Percentiles rank a stretch among this genome's conserved stretches.
Evolutionary conservation across 2,888 invertebrate genomes (phyloP).

Genomic region (Timandra comae): DNA sequence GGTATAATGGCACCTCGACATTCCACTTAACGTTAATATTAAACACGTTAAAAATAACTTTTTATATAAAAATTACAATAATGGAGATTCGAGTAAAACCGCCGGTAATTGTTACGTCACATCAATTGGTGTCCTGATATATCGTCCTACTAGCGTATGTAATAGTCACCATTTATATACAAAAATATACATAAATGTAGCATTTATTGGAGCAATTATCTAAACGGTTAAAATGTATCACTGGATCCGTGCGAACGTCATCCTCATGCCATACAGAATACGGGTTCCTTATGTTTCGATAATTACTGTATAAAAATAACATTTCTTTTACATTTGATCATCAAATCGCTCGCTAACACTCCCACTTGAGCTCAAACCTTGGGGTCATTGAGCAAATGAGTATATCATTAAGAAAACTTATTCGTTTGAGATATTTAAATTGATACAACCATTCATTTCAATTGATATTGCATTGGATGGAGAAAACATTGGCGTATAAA

Average conservation of each 20-base stretch:
- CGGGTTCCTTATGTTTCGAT: slow-evolving; percentile 25
- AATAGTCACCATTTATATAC: slow-evolving; percentile 67
- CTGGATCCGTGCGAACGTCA: slow-evolving; percentile 31
- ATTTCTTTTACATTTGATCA: slow-evolving; percentile 32
- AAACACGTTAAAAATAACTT: slow-evolving; percentile 60
- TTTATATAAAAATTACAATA: slow-evolving; percentile 66
- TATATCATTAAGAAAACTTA: slow-evolving; percentile 7
- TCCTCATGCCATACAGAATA: slow-evolving; percentile 26
- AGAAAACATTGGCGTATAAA: too few species aligned
- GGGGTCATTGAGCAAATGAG: slow-evolving; percentile 25
- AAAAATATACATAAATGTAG: slow-evolving; percentile 72
- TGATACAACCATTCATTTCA: slow-evolving; percentile 3
- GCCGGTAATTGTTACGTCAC: slow-evolving; percentile 44
- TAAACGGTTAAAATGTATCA: slow-evolving; percentile 38
- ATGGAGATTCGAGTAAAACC: slow-evolving; percentile 70
- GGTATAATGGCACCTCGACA: slow-evolving; percentile 73
- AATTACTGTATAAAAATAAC: slow-evolving; percentile 58
- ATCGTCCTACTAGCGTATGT: slow-evolving; percentile 58
- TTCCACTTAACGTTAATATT: slow-evolving; percentile 61
- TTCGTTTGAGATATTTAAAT: not conserved
- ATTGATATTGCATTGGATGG: too few species aligned
- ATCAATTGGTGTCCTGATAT: slow-evolving; percentile 57
- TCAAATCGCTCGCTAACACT: slow-evolving; percentile 32
- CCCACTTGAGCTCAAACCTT: slow-evolving; percentile 33
- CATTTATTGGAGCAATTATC: slow-evolving; percentile 38